Conservation (phyloP, 92 coral and sea anemone species). For the Paragorgia papillata region DNA sequence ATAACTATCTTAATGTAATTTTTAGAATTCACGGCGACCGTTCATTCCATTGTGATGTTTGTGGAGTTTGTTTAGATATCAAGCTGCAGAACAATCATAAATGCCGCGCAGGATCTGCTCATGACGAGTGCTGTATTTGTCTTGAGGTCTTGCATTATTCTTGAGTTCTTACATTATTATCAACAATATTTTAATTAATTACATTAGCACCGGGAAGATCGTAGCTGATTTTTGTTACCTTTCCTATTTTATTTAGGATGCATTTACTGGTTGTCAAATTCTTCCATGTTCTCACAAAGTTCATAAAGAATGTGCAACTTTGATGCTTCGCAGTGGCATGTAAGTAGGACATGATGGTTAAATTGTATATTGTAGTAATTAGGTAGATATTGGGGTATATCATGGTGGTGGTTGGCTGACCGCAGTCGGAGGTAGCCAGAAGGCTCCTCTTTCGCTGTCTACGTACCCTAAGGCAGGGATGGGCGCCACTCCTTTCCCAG, state of each 20-base stretch:
- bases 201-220: no score
- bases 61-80: constrained; percentile 82
- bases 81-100: constrained; percentile 76
- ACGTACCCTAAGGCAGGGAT: no score
- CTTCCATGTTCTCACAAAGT: constrained; percentile 79
- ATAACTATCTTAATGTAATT: no score
- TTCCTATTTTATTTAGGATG: constrained; percentile 52
- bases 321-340: constrained; percentile 70
- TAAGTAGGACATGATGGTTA: constrained; percentile 67
- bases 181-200: no score
- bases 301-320: constrained; percentile 69
- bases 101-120: constrained; percentile 82
- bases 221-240: no score
- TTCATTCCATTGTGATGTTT: constrained; percentile 84
- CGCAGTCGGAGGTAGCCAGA: no score
- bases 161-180: no score
- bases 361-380: no score
- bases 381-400: no score
- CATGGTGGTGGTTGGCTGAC: no score
- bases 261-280: constrained; percentile 78
- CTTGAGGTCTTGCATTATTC: constrained; percentile 59
- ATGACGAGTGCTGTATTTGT: constrained; percentile 89
- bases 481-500: no score
- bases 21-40: constrained; percentile 69
- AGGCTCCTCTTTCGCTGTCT: no score